Percentiles rank a stretch among this genome's conserved stretches.
Conservation (phyloP, 2,797 vertebrate species). For the Podarcis lilfordi region DNA sequence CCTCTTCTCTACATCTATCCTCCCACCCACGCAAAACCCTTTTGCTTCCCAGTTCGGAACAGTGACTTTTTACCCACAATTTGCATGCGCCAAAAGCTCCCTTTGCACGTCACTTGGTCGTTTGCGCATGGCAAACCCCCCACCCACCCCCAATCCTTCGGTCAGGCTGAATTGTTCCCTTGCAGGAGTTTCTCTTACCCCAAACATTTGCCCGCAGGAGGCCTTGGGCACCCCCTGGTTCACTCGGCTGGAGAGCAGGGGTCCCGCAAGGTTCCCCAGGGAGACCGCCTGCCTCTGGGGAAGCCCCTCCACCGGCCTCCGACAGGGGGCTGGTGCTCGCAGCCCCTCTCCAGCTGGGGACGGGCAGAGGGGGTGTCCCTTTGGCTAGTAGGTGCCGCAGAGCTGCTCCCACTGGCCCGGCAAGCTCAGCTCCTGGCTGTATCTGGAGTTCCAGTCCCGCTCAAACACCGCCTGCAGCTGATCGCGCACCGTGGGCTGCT, state of each 20-base stretch:
- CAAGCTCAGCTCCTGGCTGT: slow-evolving; percentile 79
- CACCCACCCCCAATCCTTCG: too few species aligned
- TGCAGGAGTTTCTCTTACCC: too few species aligned
- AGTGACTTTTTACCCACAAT: too few species aligned
- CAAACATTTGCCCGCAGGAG: neutral
- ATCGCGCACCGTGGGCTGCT: slow-evolving; percentile 73
- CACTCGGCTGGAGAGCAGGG: neutral
- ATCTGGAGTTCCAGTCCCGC: slow-evolving; percentile 89
- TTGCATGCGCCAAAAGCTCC: too few species aligned
- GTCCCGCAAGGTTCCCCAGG: too few species aligned
- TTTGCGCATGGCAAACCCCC: neutral
- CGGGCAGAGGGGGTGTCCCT: neutral
- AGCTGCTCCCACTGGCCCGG: slow-evolving; percentile 43
- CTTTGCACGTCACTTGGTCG: too few species aligned
- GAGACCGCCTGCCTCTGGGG: neutral
- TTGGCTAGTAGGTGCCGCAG: slow-evolving; percentile 67
- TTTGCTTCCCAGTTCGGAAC: too few species aligned
- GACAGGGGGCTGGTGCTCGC: fast-evolving
- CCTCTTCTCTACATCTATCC: neutral
- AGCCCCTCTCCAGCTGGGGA: neutral
- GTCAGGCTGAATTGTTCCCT: neutral
- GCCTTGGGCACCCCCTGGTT: neutral
- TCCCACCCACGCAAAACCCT: neutral
- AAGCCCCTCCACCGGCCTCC: too few species aligned
- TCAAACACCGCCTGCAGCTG: slow-evolving; percentile 86